Base-by-base conservation (phyloP, 1,140 invertebrate species). In the Megalonaias nervosa region DNA sequence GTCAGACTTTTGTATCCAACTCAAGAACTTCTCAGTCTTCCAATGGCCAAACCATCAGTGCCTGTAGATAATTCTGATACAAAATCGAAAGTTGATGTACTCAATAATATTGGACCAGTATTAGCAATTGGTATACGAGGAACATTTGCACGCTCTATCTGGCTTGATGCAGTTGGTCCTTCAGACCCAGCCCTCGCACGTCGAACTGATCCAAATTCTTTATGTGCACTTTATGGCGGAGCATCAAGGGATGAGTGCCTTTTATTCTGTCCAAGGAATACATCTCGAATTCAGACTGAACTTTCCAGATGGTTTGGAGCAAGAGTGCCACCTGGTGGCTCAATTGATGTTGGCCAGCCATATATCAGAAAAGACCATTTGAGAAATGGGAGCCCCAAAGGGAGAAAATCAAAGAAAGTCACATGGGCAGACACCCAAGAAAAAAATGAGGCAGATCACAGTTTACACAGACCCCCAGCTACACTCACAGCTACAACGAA, bases 221-320 rank as follows among this genome's bases (percentile, higher is more conserved):
- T 90, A 61, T 89, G 85, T 83, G 89, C 88, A 26, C 67, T 84
- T 67, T 89, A 78, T 77, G 89, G 89, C 4, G 87, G 87, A 17
- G 81, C 82, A 56, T 84, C 86, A 17, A 67, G 84, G 19, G 86
- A 87, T 48, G 82, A 88, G 58, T 84, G 84, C 75, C 71, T 87
- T 61, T 75, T 90, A 38, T 89, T 87, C 75, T 85, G 85, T 77
- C 87, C 88, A 0, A 79, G 88, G 48, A 89, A 84, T 73, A 72
- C 83, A 21, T 76, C 75, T 26, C 74, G 87, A 11, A 79, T 86
- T 62, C 82, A 84, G 21, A 78, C 71, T 16, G 89, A 90, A 67
- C 75, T 90, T 17, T 79, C 75, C 23, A 75, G 85, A 1, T 90
- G 88, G 88, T 90, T 90, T 75, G 88, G 87, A 26, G 89, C 87